These are phyloP conservation scores for Omphaloscelis lunosa DNA, from an alignment of 2,888 invertebrate species.

Conservation along the genomic window DNA sequence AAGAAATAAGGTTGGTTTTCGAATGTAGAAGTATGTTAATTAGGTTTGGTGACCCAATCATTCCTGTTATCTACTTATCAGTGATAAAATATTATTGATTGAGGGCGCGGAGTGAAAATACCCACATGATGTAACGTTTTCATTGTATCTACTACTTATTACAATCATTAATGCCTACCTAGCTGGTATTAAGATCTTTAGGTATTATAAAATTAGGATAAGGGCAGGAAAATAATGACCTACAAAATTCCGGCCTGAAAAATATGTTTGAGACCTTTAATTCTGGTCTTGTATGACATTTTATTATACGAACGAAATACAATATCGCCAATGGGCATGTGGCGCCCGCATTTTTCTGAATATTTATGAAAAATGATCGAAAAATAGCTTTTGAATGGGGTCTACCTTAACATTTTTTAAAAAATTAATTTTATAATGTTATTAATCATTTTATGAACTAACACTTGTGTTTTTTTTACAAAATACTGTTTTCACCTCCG, in stretches of 20 bases:
- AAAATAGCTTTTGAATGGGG: no score
- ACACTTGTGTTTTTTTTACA: no score
- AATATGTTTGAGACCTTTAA: no score
- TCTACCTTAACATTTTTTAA: no score
- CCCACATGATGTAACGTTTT: constrained; percentile 14
- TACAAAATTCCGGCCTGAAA: not conserved
- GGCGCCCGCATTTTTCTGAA: no score
- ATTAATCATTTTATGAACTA: no score
- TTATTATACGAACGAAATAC: not conserved
- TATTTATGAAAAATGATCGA: no score
- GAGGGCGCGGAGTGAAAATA: constrained; percentile 44
- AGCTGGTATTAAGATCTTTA: not conserved
- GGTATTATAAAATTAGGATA: not conserved
- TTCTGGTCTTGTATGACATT: not conserved
- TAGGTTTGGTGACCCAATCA: constrained; percentile 55
- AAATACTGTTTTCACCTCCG: no score
- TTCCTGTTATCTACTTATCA: constrained; percentile 63
- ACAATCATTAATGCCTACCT: not conserved
- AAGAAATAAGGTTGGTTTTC: constrained; percentile 23
- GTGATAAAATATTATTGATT: constrained; percentile 67
- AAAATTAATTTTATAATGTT: no score
- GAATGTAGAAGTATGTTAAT: constrained; percentile 38
- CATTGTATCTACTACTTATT: not conserved
- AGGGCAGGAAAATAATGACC: not conserved
- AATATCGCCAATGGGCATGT: no score